Percentiles rank a stretch among this genome's conserved stretches.
phyloP scores from a whole-genome alignment of 2,888 invertebrate genomes.

The Halocaridina rubra region DNA sequence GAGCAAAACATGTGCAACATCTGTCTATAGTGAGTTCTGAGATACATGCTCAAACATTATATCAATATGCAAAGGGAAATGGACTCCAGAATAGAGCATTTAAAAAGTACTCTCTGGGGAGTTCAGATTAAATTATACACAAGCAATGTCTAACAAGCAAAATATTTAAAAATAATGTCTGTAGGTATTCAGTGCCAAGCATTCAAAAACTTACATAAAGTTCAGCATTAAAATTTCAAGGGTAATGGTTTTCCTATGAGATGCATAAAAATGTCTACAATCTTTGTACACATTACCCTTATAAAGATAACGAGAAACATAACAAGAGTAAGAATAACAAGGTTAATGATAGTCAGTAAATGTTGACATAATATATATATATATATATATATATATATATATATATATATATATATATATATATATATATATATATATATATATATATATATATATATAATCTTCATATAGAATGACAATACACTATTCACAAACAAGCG shows the following conservation, averaged over 20 bases:
- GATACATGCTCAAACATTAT: too few relatives aligned
- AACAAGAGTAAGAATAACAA: too few relatives aligned
- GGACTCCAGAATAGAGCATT: too few relatives aligned
- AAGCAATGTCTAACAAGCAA: too few relatives aligned
- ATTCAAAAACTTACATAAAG: not conserved
- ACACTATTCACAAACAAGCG: not conserved
- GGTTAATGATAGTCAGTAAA: not conserved
- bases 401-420: conserved; percentile 26
- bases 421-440: conserved; percentile 30
- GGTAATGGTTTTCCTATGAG: not conserved
- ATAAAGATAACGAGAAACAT: not conserved
- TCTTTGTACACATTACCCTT: not conserved
- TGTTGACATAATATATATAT: not conserved
- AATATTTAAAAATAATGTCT: too few relatives aligned
- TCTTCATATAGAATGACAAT: not conserved
- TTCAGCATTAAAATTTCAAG: not conserved
- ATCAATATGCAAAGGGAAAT: too few relatives aligned
- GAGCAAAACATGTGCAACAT: too few relatives aligned
- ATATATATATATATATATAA: conserved; percentile 26
- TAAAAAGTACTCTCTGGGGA: too few relatives aligned
- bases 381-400: conserved; percentile 20
- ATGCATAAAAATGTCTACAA: not conserved
- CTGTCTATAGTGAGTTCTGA: too few relatives aligned
- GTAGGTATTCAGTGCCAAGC: too few relatives aligned
- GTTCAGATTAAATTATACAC: too few relatives aligned